Conservation (phyloP, 2,797 vertebrate genomes). For the Trachops cirrhosus region DNA sequence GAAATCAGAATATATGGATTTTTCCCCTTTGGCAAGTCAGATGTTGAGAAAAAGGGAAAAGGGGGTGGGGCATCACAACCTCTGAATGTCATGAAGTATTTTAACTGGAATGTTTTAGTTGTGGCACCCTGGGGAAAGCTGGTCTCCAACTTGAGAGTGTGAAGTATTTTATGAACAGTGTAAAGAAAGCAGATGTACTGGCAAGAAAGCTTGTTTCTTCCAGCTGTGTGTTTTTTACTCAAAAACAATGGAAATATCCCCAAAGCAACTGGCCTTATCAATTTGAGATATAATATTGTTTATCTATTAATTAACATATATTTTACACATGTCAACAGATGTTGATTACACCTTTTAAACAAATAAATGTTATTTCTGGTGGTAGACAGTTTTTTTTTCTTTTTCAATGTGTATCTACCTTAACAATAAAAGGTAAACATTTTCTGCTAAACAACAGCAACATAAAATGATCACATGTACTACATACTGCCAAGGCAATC, state of each 20-base stretch:
- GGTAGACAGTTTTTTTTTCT: not conserved
- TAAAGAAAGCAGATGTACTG: slow-evolving; percentile 48
- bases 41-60: not conserved
- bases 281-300: slow-evolving; percentile 60
- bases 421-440: slow-evolving; percentile 12
- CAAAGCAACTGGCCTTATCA: not conserved
- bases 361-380: not conserved
- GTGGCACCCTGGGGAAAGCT: slow-evolving; percentile 22
- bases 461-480: not conserved
- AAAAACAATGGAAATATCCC: not conserved
- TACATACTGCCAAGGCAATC: not conserved
- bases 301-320: not conserved
- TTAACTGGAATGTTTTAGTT: slow-evolving; percentile 43
- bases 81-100: slow-evolving; percentile 13
- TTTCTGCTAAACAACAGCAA: not conserved
- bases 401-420: not conserved
- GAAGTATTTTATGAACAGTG: not conserved
- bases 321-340: not conserved
- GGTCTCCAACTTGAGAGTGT: slow-evolving; percentile 5
- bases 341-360: not conserved
- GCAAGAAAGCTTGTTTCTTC: not conserved
- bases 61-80: not conserved
- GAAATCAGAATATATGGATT: slow-evolving; percentile 36
- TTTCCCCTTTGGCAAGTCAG: not conserved
- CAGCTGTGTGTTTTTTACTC: not conserved